Base-by-base conservation (phyloP, 2,113 vertebrate species). In the Micronycteris hirsuta region DNA sequence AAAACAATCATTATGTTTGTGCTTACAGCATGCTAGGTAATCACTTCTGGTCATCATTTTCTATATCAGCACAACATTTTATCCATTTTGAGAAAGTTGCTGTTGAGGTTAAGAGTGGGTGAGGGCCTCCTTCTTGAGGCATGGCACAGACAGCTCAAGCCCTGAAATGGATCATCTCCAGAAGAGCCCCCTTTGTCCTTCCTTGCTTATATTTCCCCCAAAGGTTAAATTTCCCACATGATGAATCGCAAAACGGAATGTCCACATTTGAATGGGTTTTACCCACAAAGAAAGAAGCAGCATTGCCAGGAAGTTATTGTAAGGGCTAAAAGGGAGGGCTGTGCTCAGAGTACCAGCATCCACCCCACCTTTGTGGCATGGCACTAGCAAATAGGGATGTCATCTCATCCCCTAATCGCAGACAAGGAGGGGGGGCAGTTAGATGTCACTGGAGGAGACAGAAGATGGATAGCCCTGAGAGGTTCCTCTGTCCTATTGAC, bases 401-500 rank as follows among this genome's bases (percentile, higher is more conserved):
- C 33, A 3, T 96, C 91, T 96, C 96, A 97, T 96, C 45, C 91
- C 91, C 95, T 95, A 86, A 58, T 91, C 1, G 36, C 91, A 96
- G 96, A 97, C 95, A 70, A 89, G 88, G 86, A 86, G 78, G 80
- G 77, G 77, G 93, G 54, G 33, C 11, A 33, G 83, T n/a, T 70
- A 68, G 74, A 97, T 96, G 93, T 97, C 97, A 95, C 94, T 7
- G 47, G 77, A 94, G 96, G 91, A 97, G 95, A 95, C 93, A 91
- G 96, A 96, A 97, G 97, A 98, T 94, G 96, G 96, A 98, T 97
- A 19, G 91, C 70, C 56, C 84, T 45, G 80, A 82, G 86, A 95
- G 88, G 82, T 96, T 96, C 93, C 95, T 96, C 94, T 97, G 96
- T 97, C 96, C 96, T 98, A 94, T 97, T 56, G 97, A 98, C 3